Conservation (phyloP, 2,113 vertebrate species). For the Takifugu bimaculatus region DNA sequence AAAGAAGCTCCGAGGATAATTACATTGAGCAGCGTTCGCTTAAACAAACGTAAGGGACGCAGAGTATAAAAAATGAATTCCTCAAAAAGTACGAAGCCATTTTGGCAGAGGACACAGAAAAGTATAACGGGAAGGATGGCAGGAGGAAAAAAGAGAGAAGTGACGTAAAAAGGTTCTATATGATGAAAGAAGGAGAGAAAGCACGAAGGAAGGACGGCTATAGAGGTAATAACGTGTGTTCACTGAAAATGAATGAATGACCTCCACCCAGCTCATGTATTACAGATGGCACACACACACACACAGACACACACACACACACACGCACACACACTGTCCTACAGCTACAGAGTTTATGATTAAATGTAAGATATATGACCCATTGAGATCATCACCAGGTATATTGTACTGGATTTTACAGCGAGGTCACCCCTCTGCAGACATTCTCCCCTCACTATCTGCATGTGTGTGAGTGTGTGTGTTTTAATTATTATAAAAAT, state of each 20-base stretch:
- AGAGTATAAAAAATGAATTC: too few relatives aligned
- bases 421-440: constrained; percentile 37
- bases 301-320: constrained; percentile 12
- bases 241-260: constrained; percentile 46
- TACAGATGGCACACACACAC: constrained; percentile 4
- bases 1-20: too few relatives aligned
- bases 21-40: too few relatives aligned
- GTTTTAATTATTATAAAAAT: neutral
- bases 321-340: constrained; percentile 4
- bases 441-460: constrained; percentile 15
- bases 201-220: neutral
- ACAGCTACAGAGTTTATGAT: constrained; percentile 36
- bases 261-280: constrained; percentile 35
- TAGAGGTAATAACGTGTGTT: constrained; percentile 35
- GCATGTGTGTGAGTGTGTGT: neutral
- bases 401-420: constrained; percentile 44
- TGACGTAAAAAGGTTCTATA: neutral
- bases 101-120: too few relatives aligned
- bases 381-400: constrained; percentile 60
- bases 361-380: constrained; percentile 50
- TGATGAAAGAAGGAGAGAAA: neutral
- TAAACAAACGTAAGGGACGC: too few relatives aligned
- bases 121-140: neutral
- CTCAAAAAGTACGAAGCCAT: too few relatives aligned
- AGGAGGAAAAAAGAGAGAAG: neutral